Conservation (phyloP, 2,888 invertebrate species). For the Belgica antarctica region DNA sequence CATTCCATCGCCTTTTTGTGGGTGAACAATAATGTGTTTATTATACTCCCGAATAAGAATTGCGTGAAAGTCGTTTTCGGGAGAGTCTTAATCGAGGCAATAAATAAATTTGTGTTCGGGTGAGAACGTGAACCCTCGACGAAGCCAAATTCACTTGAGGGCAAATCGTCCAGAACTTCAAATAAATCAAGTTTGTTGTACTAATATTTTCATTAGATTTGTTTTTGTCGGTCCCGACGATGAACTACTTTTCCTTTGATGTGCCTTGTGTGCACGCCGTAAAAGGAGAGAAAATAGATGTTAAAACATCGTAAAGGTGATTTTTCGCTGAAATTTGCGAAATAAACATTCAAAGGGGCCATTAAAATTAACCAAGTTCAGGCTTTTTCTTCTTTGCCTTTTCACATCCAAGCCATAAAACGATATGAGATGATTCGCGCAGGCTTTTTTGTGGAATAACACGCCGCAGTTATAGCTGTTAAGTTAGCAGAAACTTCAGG, state of each 20-base stretch:
- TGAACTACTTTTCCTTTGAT: not conserved
- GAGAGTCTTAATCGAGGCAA: not conserved
- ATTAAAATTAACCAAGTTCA: conserved; percentile 29
- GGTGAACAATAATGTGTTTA: conserved; percentile 39
- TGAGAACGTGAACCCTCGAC: too few species aligned
- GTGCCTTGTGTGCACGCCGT: not conserved
- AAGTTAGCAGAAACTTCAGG: not conserved
- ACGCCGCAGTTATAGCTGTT: not conserved
- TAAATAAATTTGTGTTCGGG: not conserved
- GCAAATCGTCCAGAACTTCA: conserved; percentile 41
- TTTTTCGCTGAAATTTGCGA: conserved; percentile 19
- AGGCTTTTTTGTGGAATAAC: not conserved
- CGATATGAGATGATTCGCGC: conserved; percentile 16
- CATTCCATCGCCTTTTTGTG: not conserved
- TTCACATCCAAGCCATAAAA: not conserved
- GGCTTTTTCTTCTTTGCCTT: not conserved
- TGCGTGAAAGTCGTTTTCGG: conserved; percentile 9
- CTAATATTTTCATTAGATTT: conserved; percentile 43
- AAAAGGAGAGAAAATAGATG: conserved; percentile 16
- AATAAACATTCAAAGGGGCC: not conserved
- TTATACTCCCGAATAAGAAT: not conserved
- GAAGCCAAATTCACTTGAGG: conserved; percentile 1
- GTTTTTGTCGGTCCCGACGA: conserved; percentile 9
- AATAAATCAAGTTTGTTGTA: conserved; percentile 40
- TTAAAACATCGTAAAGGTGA: conserved; percentile 6